A percentile compares a stretch with the other conserved stretches of the same genome.
These are phyloP conservation scores for Ectobius pallidus DNA, from an alignment of 2,888 invertebrate species.

Conservation along the genomic window DNA sequence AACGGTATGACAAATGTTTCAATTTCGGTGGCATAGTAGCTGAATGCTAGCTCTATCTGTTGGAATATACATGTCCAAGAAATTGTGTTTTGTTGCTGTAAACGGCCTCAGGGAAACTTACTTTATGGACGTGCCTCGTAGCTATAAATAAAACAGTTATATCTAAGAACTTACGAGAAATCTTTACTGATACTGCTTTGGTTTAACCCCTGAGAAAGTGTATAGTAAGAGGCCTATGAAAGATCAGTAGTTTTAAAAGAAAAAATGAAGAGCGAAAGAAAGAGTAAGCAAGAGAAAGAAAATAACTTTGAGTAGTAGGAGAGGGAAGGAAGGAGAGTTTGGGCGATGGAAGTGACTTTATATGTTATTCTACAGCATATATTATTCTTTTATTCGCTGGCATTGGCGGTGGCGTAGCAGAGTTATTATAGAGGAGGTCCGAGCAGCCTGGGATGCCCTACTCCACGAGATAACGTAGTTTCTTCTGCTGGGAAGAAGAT, in stretches of 20 bases:
- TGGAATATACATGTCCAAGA: too few relatives aligned
- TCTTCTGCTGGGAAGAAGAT: neutral
- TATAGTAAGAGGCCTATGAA: conserved; percentile 4
- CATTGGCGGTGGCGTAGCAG: neutral
- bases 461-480: neutral
- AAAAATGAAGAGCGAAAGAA: conserved; percentile 1
- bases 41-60: too few relatives aligned
- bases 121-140: too few relatives aligned
- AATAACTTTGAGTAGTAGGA: conserved; percentile 4
- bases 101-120: too few relatives aligned
- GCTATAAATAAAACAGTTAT: too few relatives aligned
- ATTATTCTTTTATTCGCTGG: conserved; percentile 31
- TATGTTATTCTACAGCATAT: conserved; percentile 35
- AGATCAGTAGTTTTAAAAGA: neutral
- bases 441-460: neutral
- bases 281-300: conserved; percentile 2
- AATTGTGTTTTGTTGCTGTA: too few relatives aligned
- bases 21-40: too few relatives aligned
- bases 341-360: conserved; percentile 36
- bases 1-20: too few relatives aligned
- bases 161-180: too few relatives aligned
- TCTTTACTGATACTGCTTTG: too few relatives aligned
- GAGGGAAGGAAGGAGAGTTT: neutral
- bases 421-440: conserved; percentile 22
- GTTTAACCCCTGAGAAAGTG: neutral